Evolutionary conservation across 2,888 invertebrate species (phyloP).

Genomic region (Drosophila cyrtoloma): DNA sequence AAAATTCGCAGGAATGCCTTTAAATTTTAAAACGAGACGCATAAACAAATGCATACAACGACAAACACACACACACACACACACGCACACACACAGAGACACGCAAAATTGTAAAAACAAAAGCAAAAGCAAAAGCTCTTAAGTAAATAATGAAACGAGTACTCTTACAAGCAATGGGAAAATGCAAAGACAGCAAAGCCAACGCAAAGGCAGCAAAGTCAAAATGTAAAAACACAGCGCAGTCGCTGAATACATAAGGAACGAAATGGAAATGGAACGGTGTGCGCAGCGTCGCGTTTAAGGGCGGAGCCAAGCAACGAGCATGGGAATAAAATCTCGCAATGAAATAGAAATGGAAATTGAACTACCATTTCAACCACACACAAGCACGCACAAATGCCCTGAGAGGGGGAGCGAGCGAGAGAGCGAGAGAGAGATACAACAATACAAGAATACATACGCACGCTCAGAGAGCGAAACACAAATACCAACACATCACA

Average conservation of each 20-base stretch:
- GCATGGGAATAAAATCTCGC: slow-evolving; percentile 59
- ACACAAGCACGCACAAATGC: slow-evolving; percentile 27
- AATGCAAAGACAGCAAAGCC: slow-evolving; percentile 49
- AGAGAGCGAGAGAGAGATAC: slow-evolving; percentile 16
- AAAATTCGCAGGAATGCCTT: slow-evolving; percentile 54
- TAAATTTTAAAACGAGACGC: slow-evolving; percentile 81
- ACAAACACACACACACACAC: slow-evolving; percentile 32
- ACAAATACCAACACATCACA: slow-evolving; percentile 66
- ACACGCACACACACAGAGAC: slow-evolving; percentile 13
- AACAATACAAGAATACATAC: slow-evolving; percentile 18
- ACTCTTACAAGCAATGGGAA: slow-evolving; percentile 59
- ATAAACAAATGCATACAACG: slow-evolving; percentile 74
- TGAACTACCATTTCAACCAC: slow-evolving; percentile 67
- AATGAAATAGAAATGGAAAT: slow-evolving; percentile 65
- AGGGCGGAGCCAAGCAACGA: slow-evolving; percentile 64
- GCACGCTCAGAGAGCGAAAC: slow-evolving; percentile 53
- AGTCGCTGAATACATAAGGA: slow-evolving; percentile 62
- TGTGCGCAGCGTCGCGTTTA: slow-evolving; percentile 47
- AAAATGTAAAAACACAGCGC: slow-evolving; percentile 41
- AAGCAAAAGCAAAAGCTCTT: slow-evolving; percentile 65
- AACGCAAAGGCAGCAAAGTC: slow-evolving; percentile 39
- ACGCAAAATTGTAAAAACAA: slow-evolving; percentile 34
- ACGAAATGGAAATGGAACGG: slow-evolving; percentile 65
- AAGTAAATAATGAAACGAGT: slow-evolving; percentile 73
- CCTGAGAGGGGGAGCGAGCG: background rate